These are phyloP conservation scores for Tragelaphus strepsiceros DNA, from an alignment of 2,113 vertebrate species.

Conservation along the genomic window DNA sequence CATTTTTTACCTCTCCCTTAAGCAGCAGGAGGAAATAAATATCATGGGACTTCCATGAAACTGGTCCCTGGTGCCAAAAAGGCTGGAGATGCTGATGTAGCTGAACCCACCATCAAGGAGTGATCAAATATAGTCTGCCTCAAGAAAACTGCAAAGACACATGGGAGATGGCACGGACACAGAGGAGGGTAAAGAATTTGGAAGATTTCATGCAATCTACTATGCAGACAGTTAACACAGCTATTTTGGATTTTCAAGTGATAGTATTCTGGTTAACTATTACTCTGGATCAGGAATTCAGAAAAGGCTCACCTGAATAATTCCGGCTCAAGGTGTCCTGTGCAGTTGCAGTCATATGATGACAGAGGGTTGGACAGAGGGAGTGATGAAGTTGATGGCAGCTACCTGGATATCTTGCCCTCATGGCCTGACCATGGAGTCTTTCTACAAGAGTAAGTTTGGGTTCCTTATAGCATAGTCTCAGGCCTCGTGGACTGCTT, in stretches of 20 bases:
- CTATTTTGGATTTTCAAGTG: neutral
- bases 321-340: neutral
- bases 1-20: neutral
- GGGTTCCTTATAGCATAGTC: neutral
- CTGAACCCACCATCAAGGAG: neutral
- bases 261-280: neutral
- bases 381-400: neutral
- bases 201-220: neutral
- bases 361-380: neutral
- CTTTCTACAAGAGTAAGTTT: neutral
- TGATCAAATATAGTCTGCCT: neutral
- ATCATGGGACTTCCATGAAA: neutral
- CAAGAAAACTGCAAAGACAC: neutral
- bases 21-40: neutral
- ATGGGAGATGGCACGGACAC: neutral
- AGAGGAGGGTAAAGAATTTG: neutral
- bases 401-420: neutral
- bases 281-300: neutral
- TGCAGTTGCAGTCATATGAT: neutral
- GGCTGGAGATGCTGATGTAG: neutral
- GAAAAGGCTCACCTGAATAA: neutral
- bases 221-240: neutral
- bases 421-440: neutral
- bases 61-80: neutral
- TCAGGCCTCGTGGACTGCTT: neutral